A percentile compares a stretch with the other conserved stretches of the same genome.
phyloP scores from a whole-genome alignment of 2,797 vertebrate genomes.

The Dromococcyx pavoninus region DNA sequence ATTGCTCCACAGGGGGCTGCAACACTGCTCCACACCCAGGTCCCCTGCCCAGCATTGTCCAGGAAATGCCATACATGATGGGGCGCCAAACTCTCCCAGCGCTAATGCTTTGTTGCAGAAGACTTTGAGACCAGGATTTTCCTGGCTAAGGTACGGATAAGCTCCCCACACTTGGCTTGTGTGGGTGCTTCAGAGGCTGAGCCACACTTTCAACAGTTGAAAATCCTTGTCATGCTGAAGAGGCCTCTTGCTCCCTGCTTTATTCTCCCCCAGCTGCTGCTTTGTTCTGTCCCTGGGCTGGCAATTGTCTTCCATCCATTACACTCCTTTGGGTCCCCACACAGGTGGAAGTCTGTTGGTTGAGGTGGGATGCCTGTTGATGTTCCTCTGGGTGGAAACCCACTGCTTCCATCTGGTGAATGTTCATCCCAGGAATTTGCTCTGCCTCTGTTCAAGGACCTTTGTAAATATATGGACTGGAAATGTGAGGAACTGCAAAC shows the following conservation, averaged over 20 bases:
- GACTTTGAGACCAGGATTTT: neutral
- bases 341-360: neutral
- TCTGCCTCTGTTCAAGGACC: conserved; percentile 46
- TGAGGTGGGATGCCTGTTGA: neutral
- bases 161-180: neutral
- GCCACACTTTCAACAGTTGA: fast-evolving
- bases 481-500: neutral
- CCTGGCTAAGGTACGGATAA: neutral
- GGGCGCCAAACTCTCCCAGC: neutral
- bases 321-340: neutral
- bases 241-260: neutral
- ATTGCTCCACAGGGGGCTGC: neutral
- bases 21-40: neutral
- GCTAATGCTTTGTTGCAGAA: neutral
- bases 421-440: conserved; percentile 13
- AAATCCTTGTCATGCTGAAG: neutral
- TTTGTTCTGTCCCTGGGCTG: neutral
- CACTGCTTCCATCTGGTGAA: neutral
- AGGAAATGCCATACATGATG: neutral
- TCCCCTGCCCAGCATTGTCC: fast-evolving
- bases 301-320: neutral
- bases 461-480: conserved; percentile 18
- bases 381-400: neutral
- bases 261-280: neutral
- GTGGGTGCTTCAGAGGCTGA: neutral